Evolutionary conservation across 2,888 invertebrate species (phyloP).

Genomic region (Megalurothrips usitatus): DNA sequence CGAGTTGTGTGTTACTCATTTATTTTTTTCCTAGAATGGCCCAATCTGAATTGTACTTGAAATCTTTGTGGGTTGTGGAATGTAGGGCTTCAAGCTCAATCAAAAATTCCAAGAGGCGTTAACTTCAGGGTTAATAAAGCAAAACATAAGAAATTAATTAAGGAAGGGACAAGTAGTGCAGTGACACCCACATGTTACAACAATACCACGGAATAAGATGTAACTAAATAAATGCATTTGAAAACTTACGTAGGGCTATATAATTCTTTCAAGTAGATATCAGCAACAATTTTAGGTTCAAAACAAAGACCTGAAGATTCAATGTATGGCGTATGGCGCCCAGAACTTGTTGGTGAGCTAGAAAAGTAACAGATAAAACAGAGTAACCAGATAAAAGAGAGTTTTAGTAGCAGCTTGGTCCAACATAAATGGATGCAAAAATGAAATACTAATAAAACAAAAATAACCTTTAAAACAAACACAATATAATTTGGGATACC

Average conservation of each 20-base stretch:
- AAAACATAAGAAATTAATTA: too few species aligned
- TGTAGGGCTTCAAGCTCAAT: too few species aligned
- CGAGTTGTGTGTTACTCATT: too few species aligned
- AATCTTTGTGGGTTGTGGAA: too few species aligned
- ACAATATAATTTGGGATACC: neutral
- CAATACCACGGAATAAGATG: neutral
- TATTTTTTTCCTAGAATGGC: too few species aligned
- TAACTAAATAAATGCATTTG: neutral
- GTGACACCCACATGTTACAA: neutral
- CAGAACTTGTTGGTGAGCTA: conserved; percentile 89
- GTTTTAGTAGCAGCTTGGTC: neutral
- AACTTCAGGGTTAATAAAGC: too few species aligned
- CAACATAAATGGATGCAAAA: conserved; percentile 23
- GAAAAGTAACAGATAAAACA: conserved; percentile 35
- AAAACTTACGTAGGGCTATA: conserved; percentile 66
- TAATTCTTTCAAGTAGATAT: conserved; percentile 85
- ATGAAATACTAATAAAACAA: neutral
- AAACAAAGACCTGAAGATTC: conserved; percentile 66
- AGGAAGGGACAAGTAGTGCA: too few species aligned
- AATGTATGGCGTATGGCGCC: conserved; percentile 83
- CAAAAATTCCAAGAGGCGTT: too few species aligned
- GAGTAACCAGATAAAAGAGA: conserved; percentile 26
- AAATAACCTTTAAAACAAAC: neutral
- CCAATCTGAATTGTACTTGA: too few species aligned
- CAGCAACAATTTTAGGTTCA: conserved; percentile 75